These are phyloP conservation scores for Zaprionus gabonicus DNA, from an alignment of 1,140 invertebrate genomes.

Conservation along the genomic window DNA sequence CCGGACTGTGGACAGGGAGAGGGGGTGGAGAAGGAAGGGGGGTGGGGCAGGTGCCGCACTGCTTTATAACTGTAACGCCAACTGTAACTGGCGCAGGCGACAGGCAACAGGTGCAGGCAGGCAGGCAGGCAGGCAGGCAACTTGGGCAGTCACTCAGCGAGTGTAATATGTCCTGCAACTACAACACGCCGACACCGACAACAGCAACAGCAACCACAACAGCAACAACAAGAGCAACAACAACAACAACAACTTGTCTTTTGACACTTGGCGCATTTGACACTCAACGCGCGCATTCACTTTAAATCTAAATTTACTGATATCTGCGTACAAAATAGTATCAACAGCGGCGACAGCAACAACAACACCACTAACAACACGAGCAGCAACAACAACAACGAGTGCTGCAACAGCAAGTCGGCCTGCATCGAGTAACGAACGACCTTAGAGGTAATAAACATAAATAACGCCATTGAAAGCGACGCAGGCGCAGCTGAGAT, in stretches of 20 bases:
- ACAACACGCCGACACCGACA: slow-evolving; percentile 31
- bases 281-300: slow-evolving; percentile 84
- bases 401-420: slow-evolving; percentile 52
- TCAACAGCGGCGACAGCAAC: slow-evolving; percentile 79
- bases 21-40: background rate
- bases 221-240: slow-evolving; percentile 16
- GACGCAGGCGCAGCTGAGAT: slow-evolving; percentile 67
- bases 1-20: background rate
- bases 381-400: slow-evolving; percentile 15
- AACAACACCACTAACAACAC: slow-evolving; percentile 40
- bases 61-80: slow-evolving; percentile 61
- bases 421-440: slow-evolving; percentile 79
- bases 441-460: slow-evolving; percentile 84
- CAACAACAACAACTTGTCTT: slow-evolving; percentile 60
- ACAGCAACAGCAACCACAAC: slow-evolving; percentile 25
- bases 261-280: slow-evolving; percentile 83
- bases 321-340: slow-evolving; percentile 84
- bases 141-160: slow-evolving; percentile 39
- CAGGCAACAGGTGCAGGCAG: slow-evolving; percentile 41
- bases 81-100: slow-evolving; percentile 53
- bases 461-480: slow-evolving; percentile 84
- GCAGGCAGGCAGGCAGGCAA: slow-evolving; percentile 2
- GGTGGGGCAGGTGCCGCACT: background rate
- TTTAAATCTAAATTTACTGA: slow-evolving; percentile 84
- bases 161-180: slow-evolving; percentile 57